These are phyloP conservation scores for Eupithecia insigniata DNA, from an alignment of 2,888 invertebrate species.

Conservation along the genomic window DNA sequence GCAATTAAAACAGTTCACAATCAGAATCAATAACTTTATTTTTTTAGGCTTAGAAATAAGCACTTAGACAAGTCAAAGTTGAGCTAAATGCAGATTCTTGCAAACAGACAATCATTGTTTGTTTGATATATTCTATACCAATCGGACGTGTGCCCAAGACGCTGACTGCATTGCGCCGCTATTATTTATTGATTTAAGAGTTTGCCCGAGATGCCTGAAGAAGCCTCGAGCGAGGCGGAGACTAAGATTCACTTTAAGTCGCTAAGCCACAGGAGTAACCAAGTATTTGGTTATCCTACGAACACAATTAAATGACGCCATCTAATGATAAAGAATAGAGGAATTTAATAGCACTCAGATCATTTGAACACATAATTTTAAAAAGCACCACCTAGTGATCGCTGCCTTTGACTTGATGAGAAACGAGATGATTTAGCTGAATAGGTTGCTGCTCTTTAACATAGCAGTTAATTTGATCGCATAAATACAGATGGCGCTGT, in stretches of 20 bases:
- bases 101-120: too few relatives aligned
- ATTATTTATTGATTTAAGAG: background rate
- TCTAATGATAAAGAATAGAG: background rate
- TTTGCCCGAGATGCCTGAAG: background rate
- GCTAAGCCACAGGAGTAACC: too few relatives aligned
- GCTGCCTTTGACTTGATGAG: background rate
- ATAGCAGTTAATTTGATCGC: background rate
- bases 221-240: background rate
- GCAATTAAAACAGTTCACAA: too few relatives aligned
- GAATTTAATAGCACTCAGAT: background rate
- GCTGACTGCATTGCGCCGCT: too few relatives aligned
- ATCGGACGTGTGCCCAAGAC: too few relatives aligned
- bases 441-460: background rate
- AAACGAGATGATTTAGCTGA: background rate
- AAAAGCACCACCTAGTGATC: conserved; percentile 18
- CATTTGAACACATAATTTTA: background rate
- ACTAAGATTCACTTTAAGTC: too few relatives aligned
- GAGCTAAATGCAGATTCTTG: too few relatives aligned
- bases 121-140: too few relatives aligned
- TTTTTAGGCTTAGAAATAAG: too few relatives aligned
- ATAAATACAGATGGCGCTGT: conserved; percentile 24
- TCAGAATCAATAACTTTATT: too few relatives aligned
- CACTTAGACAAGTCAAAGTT: too few relatives aligned
- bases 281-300: background rate
- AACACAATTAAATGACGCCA: background rate